Evolutionary conservation across 2,113 vertebrate genomes (phyloP), one percentile per base, ranked within the genome.

Genomic region (Chaetodon auriga): DNA sequence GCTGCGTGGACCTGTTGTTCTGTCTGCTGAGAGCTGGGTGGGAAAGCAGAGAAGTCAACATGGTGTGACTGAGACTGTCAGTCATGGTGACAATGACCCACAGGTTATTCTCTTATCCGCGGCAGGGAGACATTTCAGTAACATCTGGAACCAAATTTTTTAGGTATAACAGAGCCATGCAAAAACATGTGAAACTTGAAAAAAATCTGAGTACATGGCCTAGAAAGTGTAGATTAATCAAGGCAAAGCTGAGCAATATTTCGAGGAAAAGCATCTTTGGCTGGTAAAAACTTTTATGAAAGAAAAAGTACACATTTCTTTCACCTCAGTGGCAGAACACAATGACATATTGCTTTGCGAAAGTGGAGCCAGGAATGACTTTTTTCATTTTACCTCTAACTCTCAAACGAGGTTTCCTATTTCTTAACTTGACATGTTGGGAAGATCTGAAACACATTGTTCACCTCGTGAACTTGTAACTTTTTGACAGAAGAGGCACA

Each of bases 21-120:
- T n/a, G 72, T 87, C 81, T 89, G 90, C 93, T 82, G 80, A 94
- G 91, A 89, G 91, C 89, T 90, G 83, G 60, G 91, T 92, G 82
- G 75, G 88, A 83, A 61, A 74, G 75, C 13, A 58, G 64, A 87
- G 76, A 87, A 87, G 71, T 60, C 66, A 68, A 66, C 64, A 57
- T 15, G 21, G 49, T 81, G 75, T 71, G 45, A 73, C 79, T 51
- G 72, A 82, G 51, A 61, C 65, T 43, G 72, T 54, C 49, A 61
- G 46, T 30, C 23, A 23, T 25, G 16, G 65, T 55, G 72, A 76
- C 70, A 74, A 65, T 36, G 71, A 71, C 38, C 71, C 19, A 58
- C 9, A 15, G 64, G 25, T 46, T 5, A 66, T 49, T 76, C 16
- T 65, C 62, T 86, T 63, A 69, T 70, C 61, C 25, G 4, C 16